Percentiles rank a stretch among this genome's conserved stretches.
phyloP scores from a whole-genome alignment of 2,797 vertebrate species.

The Columba guinea region DNA sequence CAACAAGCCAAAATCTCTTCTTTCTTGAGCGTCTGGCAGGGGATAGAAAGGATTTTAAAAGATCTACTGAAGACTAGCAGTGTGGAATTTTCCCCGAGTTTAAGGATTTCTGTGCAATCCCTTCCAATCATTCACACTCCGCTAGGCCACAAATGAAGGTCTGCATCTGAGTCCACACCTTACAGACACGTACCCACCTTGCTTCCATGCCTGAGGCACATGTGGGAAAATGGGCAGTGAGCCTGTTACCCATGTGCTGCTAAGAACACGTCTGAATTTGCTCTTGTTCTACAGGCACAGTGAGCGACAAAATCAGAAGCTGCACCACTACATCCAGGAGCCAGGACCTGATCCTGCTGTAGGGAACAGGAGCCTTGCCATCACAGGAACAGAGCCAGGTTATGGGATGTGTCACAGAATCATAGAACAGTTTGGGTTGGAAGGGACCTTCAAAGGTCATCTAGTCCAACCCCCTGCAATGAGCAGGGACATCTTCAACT shows the following conservation, averaged over 20 bases:
- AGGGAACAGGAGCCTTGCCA: not conserved
- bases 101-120: not conserved
- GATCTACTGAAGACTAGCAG: not conserved
- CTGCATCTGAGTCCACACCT: not conserved
- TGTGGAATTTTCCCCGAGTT: not conserved
- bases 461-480: no score
- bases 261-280: not conserved
- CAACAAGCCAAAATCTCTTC: not conserved
- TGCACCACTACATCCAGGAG: rapidly evolving
- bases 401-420: no score
- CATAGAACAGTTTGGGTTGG: no score
- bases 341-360: not conserved
- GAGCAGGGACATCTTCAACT: no score
- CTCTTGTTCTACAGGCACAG: not conserved
- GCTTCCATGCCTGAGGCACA: not conserved
- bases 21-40: not conserved
- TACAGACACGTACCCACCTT: not conserved
- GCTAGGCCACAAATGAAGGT: not conserved
- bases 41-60: slow-evolving; percentile 21
- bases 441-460: no score
- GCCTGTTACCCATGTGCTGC: rapidly evolving
- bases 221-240: not conserved
- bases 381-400: not conserved
- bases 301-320: not conserved
- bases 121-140: not conserved